Evolutionary conservation across 2,888 invertebrate species (phyloP).

Genomic region (Junonia oenone): DNA sequence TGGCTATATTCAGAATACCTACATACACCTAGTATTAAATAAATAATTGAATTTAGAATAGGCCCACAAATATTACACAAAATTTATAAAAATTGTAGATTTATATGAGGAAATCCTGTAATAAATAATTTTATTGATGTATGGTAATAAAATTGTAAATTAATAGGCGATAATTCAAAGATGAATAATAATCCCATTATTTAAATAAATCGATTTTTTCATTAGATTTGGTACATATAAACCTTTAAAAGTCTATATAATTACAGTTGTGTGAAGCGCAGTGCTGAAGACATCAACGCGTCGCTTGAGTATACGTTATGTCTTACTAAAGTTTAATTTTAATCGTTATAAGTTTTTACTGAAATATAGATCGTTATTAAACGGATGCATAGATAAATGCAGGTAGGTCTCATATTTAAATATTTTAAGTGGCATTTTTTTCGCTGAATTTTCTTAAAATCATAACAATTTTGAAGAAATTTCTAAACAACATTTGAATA

Average conservation of each 20-base stretch:
- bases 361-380: background rate
- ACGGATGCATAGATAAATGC: background rate
- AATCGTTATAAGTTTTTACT: background rate
- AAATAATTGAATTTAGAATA: background rate
- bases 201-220: background rate
- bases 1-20: background rate
- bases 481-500: no score
- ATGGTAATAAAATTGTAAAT: background rate
- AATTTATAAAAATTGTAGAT: background rate
- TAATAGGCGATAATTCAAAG: background rate
- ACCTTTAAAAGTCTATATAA: background rate
- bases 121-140: background rate
- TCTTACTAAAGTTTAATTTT: background rate
- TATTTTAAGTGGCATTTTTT: no score
- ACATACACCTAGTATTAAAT: background rate
- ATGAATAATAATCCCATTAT: background rate
- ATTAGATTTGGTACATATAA: background rate
- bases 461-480: no score
- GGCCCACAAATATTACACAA: background rate
- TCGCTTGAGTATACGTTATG: background rate
- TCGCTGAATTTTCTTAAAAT: no score
- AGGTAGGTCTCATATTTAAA: background rate
- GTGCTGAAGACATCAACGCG: conserved; percentile 24
- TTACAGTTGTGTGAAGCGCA: background rate
- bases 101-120: background rate